These are phyloP conservation scores for Daubentonia madagascariensis DNA, from an alignment of 2,113 vertebrate genomes.

Conservation along the genomic window DNA sequence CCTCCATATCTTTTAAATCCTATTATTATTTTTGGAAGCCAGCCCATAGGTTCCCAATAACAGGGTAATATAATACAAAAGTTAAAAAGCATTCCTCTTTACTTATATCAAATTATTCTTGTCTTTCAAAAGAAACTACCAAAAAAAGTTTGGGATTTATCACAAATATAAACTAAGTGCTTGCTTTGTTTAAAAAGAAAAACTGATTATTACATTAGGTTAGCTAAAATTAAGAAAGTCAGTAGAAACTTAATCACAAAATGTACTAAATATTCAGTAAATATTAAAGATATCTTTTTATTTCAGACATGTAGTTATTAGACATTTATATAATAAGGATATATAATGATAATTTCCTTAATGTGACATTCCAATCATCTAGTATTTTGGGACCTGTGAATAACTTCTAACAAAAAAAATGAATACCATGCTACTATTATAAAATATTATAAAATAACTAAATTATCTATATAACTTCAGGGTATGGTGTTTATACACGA, in stretches of 20 bases:
- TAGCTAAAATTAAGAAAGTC: conserved; percentile 54
- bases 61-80: conserved; percentile 23
- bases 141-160: neutral
- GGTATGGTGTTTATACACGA: conserved; percentile 31
- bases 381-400: conserved; percentile 59
- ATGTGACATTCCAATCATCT: conserved; percentile 27
- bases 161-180: conserved; percentile 45
- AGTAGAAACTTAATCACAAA: conserved; percentile 67
- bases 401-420: conserved; percentile 60
- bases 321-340: conserved; percentile 29
- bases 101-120: conserved; percentile 38
- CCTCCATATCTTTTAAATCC: neutral
- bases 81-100: conserved; percentile 37
- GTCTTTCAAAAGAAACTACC: neutral
- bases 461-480: conserved; percentile 30
- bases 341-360: conserved; percentile 40
- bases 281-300: conserved; percentile 41
- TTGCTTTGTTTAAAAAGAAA: conserved; percentile 56
- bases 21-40: conserved; percentile 6
- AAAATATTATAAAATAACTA: conserved; percentile 37
- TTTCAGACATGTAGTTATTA: conserved; percentile 57
- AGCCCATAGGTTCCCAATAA: neutral
- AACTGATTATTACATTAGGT: conserved; percentile 36
- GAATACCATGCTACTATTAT: conserved; percentile 12
- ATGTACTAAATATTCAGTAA: conserved; percentile 20